Percentiles rank a stretch among this genome's conserved stretches.
These are phyloP conservation scores for Plecotus auritus DNA, from an alignment of 2,113 vertebrate genomes.

Conservation along the genomic window DNA sequence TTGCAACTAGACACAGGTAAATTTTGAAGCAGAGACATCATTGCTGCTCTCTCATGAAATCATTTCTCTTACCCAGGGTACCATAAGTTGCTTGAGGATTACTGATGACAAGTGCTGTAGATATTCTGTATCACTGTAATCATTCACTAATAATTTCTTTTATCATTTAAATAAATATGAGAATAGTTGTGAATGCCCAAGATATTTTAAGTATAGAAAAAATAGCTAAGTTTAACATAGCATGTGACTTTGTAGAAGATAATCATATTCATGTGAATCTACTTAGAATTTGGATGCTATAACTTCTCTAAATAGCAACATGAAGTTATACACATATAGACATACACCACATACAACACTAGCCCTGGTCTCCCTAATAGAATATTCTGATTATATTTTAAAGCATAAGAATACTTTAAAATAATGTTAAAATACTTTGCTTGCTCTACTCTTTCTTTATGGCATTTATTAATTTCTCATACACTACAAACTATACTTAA, in stretches of 20 bases:
- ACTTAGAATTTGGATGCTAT: neutral
- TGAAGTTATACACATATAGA: neutral
- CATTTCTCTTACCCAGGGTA: neutral
- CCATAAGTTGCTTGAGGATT: neutral
- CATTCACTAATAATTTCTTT: neutral
- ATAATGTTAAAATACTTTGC: neutral
- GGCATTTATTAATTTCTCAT: neutral
- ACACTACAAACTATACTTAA: neutral
- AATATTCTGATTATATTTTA: neutral
- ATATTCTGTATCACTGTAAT: neutral
- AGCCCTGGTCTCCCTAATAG: accelerated
- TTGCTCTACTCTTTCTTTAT: neutral
- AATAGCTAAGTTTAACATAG: neutral
- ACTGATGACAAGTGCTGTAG: neutral
- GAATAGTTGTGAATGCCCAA: neutral
- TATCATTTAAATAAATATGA: neutral
- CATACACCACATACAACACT: neutral
- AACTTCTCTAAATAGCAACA: neutral
- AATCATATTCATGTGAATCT: neutral
- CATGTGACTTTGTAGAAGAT: neutral
- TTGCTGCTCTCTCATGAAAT: neutral
- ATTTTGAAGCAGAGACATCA: neutral
- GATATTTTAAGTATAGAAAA: neutral
- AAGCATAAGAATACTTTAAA: neutral
- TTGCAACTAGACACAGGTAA: neutral